Evolutionary conservation across 2,797 vertebrate genomes (phyloP), one percentile per base, ranked within the genome.

Genomic region (Liasis olivaceus): DNA sequence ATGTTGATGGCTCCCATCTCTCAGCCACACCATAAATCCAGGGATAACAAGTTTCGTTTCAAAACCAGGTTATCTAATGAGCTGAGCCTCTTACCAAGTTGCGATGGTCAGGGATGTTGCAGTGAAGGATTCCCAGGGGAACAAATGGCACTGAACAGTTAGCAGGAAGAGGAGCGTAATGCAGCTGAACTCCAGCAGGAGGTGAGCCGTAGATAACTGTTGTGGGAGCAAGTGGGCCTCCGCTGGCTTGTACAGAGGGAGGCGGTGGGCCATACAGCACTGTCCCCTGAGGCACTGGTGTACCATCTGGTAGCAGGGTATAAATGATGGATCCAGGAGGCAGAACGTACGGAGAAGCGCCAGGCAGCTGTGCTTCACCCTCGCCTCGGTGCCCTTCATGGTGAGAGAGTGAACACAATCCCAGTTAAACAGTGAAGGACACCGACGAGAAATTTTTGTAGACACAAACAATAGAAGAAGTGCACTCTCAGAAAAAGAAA

Each of bases 81-180:
- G 85, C 28, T 26, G 17, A 56, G 59, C 12, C 0, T 92, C 98
- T 96, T 97, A 99, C 99, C 97, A 97, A 91, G 42, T 98, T 92
- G 1, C 96, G 97, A 90, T 99, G 98, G 1, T 97, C 97, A 0
- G 98, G 98, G 60, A 99, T 94, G 0, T 98, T 99, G 97, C 98
- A 98, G 93, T 98, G 98, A 62, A 98, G 97, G 28, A 97, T 92
- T 9, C 97, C 98, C 26, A 95, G 14, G 6, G 98, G 98, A 84
- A 98, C 14, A 17, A 98, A 94, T 0, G 98, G 98, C n/a, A 98
- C 58, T 0, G 97, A 94, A 89, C 98, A 95, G 95, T 91, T 96
- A 5, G 97, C 92, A 85, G 98, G 98, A 26, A 97, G 97, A 94
- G 98, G 98, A 5, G 98, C 98, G 60, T 87, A 98, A 20, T 98